Percentiles rank a stretch among this genome's conserved stretches.
Evolutionary conservation across 2,888 invertebrate species (phyloP).

Genomic region (Machimus atricapillus): DNA sequence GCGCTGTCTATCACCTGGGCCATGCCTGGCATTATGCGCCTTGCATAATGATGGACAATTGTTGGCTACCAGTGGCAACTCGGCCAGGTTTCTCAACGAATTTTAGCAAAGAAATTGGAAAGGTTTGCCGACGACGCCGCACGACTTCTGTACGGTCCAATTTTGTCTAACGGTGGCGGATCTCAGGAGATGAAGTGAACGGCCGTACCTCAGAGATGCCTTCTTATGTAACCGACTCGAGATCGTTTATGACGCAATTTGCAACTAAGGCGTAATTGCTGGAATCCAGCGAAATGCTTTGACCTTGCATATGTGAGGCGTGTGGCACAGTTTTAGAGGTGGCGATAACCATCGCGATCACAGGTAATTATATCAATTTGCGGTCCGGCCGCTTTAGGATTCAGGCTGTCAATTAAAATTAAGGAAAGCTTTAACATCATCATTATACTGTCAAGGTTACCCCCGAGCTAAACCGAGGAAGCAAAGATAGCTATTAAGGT

Average conservation of each 20-base stretch:
- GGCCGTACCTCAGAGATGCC: not conserved
- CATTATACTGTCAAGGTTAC: constrained; percentile 13
- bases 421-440: constrained; percentile 1
- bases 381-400: not conserved
- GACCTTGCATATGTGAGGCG: not conserved
- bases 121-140: constrained; percentile 22
- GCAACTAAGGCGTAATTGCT: not conserved
- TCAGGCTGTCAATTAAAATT: not conserved
- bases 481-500: not conserved
- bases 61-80: constrained; percentile 9
- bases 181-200: not conserved
- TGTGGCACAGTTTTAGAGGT: not conserved
- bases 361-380: constrained; percentile 3
- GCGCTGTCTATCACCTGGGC: constrained; percentile 12
- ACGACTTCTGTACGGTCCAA: constrained; percentile 5
- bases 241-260: not conserved
- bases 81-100: not conserved
- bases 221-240: not conserved
- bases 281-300: not conserved
- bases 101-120: constrained; percentile 24
- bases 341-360: not conserved
- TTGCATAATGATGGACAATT: constrained; percentile 21
- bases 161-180: constrained; percentile 17
- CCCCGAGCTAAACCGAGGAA: not conserved
- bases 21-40: not conserved